These are phyloP conservation scores for Choloepus didactylus DNA, from an alignment of 2,797 vertebrate species.

Conservation along the genomic window DNA sequence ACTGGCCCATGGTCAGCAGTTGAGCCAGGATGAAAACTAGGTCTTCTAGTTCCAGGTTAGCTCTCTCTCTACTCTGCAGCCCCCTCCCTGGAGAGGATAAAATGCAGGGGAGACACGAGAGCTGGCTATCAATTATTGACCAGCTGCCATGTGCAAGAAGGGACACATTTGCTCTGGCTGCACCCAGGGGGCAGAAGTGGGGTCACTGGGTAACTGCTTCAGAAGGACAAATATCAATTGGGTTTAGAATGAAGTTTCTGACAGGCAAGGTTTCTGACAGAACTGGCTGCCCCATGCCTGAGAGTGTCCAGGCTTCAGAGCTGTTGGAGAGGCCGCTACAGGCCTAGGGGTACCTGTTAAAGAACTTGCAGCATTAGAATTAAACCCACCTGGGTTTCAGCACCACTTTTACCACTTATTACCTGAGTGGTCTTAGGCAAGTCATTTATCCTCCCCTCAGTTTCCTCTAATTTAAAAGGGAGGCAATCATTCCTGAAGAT, in stretches of 20 bases:
- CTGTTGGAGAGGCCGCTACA: neutral
- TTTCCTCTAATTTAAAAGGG: conserved; percentile 33
- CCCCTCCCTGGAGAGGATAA: neutral
- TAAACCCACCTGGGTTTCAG: neutral
- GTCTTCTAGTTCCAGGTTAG: neutral
- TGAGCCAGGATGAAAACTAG: neutral
- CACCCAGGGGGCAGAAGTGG: neutral
- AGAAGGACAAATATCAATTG: neutral
- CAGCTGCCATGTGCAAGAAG: neutral
- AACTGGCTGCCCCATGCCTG: rapidly evolving
- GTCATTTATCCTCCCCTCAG: neutral
- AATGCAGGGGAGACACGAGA: neutral
- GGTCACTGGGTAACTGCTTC: neutral
- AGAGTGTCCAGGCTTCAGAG: neutral
- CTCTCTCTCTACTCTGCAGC: neutral
- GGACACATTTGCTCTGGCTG: neutral
- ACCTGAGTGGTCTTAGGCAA: neutral
- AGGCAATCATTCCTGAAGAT: neutral
- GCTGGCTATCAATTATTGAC: neutral
- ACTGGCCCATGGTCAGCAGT: neutral
- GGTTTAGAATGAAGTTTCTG: neutral
- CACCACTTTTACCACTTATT: neutral
- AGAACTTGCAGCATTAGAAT: neutral
- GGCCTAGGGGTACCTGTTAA: neutral
- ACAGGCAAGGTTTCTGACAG: neutral